Conservation (phyloP, 2,888 invertebrate species). For the Cerastis leucographa region DNA sequence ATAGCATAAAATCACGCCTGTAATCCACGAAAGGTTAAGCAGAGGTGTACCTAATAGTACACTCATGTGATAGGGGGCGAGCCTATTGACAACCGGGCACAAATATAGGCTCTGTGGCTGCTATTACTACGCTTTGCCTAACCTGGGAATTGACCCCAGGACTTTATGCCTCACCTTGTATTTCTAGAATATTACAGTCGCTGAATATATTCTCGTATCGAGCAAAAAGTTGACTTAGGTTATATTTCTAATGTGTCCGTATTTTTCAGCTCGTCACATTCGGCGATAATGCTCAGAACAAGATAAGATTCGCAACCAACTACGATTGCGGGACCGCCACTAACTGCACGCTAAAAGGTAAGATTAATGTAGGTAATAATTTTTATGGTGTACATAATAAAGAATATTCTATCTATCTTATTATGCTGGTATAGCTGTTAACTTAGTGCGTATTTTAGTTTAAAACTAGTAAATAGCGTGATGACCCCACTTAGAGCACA, state of each 20-base stretch:
- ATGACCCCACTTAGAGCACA: too few species aligned
- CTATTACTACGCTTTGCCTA: too few species aligned
- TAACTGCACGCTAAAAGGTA: constrained; percentile 86
- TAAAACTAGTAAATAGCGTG: not conserved
- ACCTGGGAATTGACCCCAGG: too few species aligned
- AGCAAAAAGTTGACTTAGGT: too few species aligned
- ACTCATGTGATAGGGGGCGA: too few species aligned
- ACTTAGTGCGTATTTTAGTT: too few species aligned
- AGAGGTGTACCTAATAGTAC: too few species aligned
- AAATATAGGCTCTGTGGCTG: too few species aligned
- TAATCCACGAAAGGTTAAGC: too few species aligned
- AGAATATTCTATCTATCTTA: not conserved
- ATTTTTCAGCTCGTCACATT: constrained; percentile 86
- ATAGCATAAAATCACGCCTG: too few species aligned
- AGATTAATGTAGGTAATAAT: constrained; percentile 39
- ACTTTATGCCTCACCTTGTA: not conserved
- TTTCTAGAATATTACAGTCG: not conserved
- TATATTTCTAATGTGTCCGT: constrained; percentile 23
- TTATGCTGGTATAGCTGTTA: not conserved
- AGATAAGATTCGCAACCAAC: constrained; percentile 83
- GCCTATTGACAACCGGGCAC: too few species aligned
- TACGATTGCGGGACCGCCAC: constrained; percentile 84
- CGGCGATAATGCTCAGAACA: constrained; percentile 82
- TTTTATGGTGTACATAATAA: too few species aligned
- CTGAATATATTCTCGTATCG: not conserved